Conservation (phyloP, 2,797 vertebrate species). For the Coendou prehensilis region DNA sequence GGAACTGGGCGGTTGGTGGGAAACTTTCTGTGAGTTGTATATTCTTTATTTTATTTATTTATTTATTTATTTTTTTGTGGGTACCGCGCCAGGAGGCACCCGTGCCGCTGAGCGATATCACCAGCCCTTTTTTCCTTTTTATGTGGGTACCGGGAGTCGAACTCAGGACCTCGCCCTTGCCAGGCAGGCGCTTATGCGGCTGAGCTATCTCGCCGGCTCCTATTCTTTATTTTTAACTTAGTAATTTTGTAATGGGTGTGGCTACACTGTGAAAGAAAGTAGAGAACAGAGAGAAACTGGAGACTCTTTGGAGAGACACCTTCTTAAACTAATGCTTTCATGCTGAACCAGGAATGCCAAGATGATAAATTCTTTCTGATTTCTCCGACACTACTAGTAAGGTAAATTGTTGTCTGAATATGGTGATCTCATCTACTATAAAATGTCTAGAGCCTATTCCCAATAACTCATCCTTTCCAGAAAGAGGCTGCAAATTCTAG, state of each 20-base stretch:
- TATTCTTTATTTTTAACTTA: not conserved
- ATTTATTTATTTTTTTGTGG: too few relatives aligned
- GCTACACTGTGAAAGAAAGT: not conserved
- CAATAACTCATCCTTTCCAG: constrained; percentile 24
- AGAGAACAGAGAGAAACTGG: not conserved
- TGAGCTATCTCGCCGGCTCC: too few relatives aligned
- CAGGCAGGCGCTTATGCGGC: too few relatives aligned
- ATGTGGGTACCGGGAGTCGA: too few relatives aligned
- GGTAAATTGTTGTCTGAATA: not conserved
- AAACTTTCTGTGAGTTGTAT: constrained; percentile 56
- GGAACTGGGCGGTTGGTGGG: not conserved
- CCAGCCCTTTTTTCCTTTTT: too few relatives aligned
- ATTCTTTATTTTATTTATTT: not conserved
- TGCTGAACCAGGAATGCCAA: not conserved
- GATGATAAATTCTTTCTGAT: not conserved
- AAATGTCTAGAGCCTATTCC: not conserved
- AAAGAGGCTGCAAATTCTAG: constrained; percentile 53
- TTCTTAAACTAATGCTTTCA: not conserved
- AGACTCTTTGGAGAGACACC: not conserved
- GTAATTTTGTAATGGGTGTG: constrained; percentile 27
- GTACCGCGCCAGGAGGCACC: too few relatives aligned
- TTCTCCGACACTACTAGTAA: not conserved
- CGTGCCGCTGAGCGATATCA: too few relatives aligned
- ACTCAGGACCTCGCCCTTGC: too few relatives aligned
- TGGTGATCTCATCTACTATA: not conserved